Conservation (phyloP, 2,888 invertebrate genomes). For the Hydraecia micacea region DNA sequence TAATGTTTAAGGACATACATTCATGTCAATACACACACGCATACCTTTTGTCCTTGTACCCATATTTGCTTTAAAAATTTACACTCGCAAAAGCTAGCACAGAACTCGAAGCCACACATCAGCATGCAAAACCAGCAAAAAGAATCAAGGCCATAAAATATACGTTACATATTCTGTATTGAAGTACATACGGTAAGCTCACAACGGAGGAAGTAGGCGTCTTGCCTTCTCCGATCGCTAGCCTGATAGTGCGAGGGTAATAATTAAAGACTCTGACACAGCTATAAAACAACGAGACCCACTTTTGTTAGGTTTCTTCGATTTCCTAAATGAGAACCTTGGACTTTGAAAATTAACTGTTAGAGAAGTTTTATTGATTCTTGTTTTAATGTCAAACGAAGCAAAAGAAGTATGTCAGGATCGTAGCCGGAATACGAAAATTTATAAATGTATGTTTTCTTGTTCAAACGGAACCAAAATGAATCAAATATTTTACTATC, state of each 20-base stretch:
- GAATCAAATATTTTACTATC: not conserved
- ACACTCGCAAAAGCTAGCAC: not conserved
- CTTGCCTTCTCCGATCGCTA: slow-evolving; percentile 72
- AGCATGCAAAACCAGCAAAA: slow-evolving; percentile 37
- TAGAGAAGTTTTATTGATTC: not conserved
- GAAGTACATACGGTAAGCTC: slow-evolving; percentile 72
- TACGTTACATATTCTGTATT: slow-evolving; percentile 62
- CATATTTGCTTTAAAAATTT: slow-evolving; percentile 3
- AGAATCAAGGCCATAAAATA: slow-evolving; percentile 51
- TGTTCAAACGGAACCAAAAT: not conserved
- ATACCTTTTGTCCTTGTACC: not conserved
- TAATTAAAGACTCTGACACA: slow-evolving; percentile 81
- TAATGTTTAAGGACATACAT: not conserved
- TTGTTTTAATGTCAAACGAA: not conserved
- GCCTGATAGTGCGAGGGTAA: slow-evolving; percentile 70
- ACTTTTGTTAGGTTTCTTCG: slow-evolving; percentile 66
- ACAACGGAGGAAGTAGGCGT: slow-evolving; percentile 79
- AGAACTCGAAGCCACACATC: slow-evolving; percentile 17
- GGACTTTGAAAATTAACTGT: slow-evolving; percentile 13
- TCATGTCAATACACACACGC: not conserved
- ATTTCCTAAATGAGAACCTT: slow-evolving; percentile 53
- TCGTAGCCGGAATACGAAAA: not conserved
- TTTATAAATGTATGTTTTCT: not conserved
- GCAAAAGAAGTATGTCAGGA: not conserved
- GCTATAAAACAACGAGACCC: slow-evolving; percentile 70